phyloP scores from a whole-genome alignment of 2,797 vertebrate species.

The Champsocephalus esox region DNA sequence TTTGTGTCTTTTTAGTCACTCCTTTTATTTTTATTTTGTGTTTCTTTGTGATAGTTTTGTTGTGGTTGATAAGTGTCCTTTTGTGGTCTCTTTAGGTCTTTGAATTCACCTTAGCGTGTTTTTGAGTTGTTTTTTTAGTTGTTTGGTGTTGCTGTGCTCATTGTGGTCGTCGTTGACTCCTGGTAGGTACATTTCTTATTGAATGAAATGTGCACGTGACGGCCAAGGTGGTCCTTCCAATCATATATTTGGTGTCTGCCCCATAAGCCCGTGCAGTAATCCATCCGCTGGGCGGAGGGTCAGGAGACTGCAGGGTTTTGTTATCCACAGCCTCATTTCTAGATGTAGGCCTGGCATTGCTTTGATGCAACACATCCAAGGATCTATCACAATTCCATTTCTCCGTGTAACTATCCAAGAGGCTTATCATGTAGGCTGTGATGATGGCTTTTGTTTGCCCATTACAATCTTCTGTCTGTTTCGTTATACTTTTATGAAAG shows the following conservation, averaged over 20 bases:
- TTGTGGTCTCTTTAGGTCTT: not conserved
- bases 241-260: not conserved
- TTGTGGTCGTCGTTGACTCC: not conserved
- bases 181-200: too few species aligned
- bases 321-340: constrained; percentile 14
- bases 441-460: constrained; percentile 38
- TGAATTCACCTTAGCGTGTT: not conserved
- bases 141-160: not conserved
- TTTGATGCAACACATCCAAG: constrained; percentile 24
- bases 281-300: not conserved
- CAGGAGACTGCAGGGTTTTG: not conserved
- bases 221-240: not conserved
- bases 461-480: constrained; percentile 24
- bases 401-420: constrained; percentile 8
- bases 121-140: accelerated
- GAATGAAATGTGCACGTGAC: not conserved
- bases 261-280: not conserved
- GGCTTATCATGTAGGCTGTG: constrained; percentile 22
- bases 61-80: not conserved
- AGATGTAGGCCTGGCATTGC: constrained; percentile 27
- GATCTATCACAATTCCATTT: constrained; percentile 31
- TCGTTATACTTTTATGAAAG: constrained; percentile 38
- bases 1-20: not conserved
- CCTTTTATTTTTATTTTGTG: too few species aligned
- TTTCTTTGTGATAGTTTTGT: not conserved